Base-by-base conservation (phyloP, 2,888 invertebrate species). In the Luperina nickerlii region DNA sequence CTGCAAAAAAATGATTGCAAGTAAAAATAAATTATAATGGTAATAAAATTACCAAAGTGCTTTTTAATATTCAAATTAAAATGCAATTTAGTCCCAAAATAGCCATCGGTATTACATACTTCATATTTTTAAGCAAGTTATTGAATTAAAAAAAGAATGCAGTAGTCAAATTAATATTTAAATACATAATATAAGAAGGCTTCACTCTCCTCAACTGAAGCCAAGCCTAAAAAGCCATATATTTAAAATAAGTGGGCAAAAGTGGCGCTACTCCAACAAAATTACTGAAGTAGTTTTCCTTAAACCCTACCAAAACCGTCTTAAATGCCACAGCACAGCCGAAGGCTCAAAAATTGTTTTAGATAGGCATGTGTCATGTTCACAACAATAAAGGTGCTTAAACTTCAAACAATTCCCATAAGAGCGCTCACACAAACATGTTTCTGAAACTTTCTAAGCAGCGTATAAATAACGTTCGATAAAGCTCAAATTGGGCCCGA, bases 391-490 rank as follows among this genome's bases (percentile, higher is more conserved):
- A 94, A 94, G 92, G 91, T 92, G 90, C 90, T 93, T 91, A 86
- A 93, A 95, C 93, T 94, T 91, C 90, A 91, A 93, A 93, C 95
- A 92, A 95, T 95, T 94, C 95, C 95, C 95, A 93, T 93, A 94
- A 94, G 94, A 94, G 93, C 93, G 92, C 94, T 94, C 94, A 92
- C 92, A 93, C 94, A 93, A 94, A 93, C 94, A 94, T 93, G 93
- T 95, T 93, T 92, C 94, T 92, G 92, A 94, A 96, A 95, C 93
- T 96, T 96, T 95, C 94, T 94, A 95, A 96, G 94, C 94, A 92
- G 94, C 95, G 94, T 94, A 96, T 95, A 96, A 96, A 95, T 96
- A 96, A 95, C 94, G 92, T 95, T 95, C 94, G 93, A 95, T 94
- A 94, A 94, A 94, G 94, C 95, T 95, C 93, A 95, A 96, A 95